Evolutionary conservation across 2,888 invertebrate genomes (phyloP), one percentile per base, ranked within the genome.

Genomic region (Euzophera pinguis): DNA sequence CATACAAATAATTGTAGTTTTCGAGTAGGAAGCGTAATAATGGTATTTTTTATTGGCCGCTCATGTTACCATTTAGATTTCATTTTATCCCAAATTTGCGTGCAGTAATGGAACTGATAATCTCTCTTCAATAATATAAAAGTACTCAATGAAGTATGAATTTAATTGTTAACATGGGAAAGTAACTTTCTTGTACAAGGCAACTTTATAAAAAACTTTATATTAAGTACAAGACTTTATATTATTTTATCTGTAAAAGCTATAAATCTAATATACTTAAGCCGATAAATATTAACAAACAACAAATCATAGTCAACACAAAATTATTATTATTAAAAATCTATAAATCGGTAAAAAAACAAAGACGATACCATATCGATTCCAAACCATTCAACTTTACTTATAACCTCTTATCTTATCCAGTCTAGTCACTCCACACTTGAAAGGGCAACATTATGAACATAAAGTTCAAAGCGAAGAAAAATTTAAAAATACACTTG

Each of bases 1-100:
- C 71, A 69, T 73, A 83, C 78, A 81, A 81, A 78, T 78, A 79
- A 71, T 67, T 70, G 68, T 74, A 62, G 64, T 63, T 69, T 62
- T 72, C 59, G 63, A 75, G 71, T 67, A 69, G 70, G 67, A 63
- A 65, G 60, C 56, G 47, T 57, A 66, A 63, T 53, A 58, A 50
- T 62, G 60, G 38, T 38, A 38, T 14, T 29, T 38, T 3, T 35
- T 37, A 48, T 48, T 1, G 47, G 14, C 10, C 4, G 14, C 32
- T 45, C 45, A 29, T 29, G 45, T 45, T 45, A 45, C 45, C 4
- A 45, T 32, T 45, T 10, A 45, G 32, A 45, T 45, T 14, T 16
- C 32, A 45, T 45, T 32, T 32, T 45, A 10, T 32, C n/a, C 16
- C 4, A 45, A 45, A 14, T 32, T 32, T 14, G n/a, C 16, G 14